phyloP scores from a whole-genome alignment of 2,888 invertebrate species.

The Cylindroiulus punctatus region DNA sequence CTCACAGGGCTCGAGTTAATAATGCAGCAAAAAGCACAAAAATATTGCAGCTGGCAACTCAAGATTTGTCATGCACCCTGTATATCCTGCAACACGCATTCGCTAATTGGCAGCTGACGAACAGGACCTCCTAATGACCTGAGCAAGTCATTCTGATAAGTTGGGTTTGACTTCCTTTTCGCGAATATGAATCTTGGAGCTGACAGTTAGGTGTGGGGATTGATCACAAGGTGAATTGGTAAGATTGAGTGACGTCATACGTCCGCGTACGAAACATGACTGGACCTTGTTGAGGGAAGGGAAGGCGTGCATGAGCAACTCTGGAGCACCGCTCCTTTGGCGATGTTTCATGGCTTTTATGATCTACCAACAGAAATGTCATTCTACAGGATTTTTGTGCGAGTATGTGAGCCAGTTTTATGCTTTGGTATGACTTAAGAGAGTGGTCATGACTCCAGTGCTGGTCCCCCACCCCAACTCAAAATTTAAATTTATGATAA shows the following conservation, averaged over 20 bases:
- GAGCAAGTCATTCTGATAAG: background rate
- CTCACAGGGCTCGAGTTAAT: too few relatives aligned
- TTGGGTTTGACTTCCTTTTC: background rate
- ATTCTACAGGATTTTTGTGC: too few relatives aligned
- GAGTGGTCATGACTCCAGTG: too few relatives aligned
- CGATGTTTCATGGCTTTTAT: background rate
- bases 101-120: background rate
- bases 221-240: background rate
- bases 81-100: background rate
- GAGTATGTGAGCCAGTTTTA: too few relatives aligned
- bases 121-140: background rate
- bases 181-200: background rate
- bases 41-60: too few relatives aligned
- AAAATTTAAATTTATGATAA: too few relatives aligned
- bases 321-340: background rate
- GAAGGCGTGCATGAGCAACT: background rate
- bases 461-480: too few relatives aligned
- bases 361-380: background rate
- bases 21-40: too few relatives aligned
- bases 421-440: too few relatives aligned
- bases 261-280: background rate
- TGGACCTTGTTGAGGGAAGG: background rate
- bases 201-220: background rate
- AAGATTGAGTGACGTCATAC: background rate
- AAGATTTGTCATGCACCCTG: too few relatives aligned